These are phyloP conservation scores for Nasonia giraulti DNA, from an alignment of 1,140 invertebrate genomes.

Conservation along the genomic window DNA sequence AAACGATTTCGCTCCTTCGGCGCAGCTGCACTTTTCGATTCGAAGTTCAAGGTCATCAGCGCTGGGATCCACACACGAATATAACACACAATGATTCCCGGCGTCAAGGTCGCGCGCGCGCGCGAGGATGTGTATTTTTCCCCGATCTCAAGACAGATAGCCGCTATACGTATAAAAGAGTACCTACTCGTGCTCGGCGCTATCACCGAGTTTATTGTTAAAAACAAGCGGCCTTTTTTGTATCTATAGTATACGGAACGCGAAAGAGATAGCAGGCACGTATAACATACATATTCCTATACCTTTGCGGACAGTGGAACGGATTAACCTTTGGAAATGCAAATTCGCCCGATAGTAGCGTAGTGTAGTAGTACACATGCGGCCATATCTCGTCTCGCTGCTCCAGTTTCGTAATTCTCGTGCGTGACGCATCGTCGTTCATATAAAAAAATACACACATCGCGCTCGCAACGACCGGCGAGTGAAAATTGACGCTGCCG, in stretches of 20 bases:
- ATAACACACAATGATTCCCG: neutral
- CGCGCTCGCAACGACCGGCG: neutral
- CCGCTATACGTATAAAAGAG: neutral
- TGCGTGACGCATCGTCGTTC: conserved; percentile 14
- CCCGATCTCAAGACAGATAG: neutral
- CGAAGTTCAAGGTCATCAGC: neutral
- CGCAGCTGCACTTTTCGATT: neutral
- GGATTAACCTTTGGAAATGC: conserved; percentile 28
- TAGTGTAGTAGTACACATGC: neutral
- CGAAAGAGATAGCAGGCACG: neutral
- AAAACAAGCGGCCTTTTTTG: neutral
- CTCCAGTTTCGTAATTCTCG: conserved; percentile 33
- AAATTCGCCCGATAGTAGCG: neutral
- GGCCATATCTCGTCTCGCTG: conserved; percentile 14
- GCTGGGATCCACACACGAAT: neutral
- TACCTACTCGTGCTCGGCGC: neutral
- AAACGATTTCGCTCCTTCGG: neutral
- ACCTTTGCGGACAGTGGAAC: neutral
- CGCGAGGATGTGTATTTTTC: neutral
- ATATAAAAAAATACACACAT: neutral
- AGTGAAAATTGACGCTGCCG: conserved; percentile 15
- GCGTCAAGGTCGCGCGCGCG: neutral
- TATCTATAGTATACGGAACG: neutral
- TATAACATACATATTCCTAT: neutral
- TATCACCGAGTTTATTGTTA: neutral